Base-by-base conservation (phyloP, 2,888 invertebrate genomes). In the Leptinotarsa peninsularis region DNA sequence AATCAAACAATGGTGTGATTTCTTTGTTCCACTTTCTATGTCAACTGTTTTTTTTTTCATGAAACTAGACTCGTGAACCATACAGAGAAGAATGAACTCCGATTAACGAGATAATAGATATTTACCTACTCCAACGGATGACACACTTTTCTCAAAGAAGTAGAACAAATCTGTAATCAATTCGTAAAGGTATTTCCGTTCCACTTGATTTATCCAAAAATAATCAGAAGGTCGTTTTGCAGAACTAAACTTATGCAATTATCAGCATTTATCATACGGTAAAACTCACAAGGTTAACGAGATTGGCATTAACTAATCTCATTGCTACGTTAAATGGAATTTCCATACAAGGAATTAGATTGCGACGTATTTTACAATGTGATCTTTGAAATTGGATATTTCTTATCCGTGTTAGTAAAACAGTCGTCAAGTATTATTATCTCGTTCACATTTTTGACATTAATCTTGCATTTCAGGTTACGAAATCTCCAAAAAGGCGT, bases 21-120 rank as follows among this genome's bases (percentile, higher is more conserved):
- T 43, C 43, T 43, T 43, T 43, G 43, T 43, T 43, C 10, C 10
- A 10, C 7, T 33, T 33, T 10, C 33, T 33, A 33, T 33, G 33
- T 33, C 33, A 33, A 33, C 33, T 33, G 33, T 33, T 33, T 10
- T 33, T 33, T 33, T 33, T 33, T 33, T 33, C 5, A 33, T 33
- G 0, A 33, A 33, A 33, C 33, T 10, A 33, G 33, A 1, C 33
- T 33, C 10, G 10, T 54, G n/a, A 18, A 54, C 54, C 18, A 54
- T n/a, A 33, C 33, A 33, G 33, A 33, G 33, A 33, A 33, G 33
- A 33, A 33, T 33, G 33, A 23, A n/a, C 60, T 23, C 60, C 7
- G 60, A 60, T 14, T 21, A 60, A 60, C 5, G n/a, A 18, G 27
- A 60, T 60, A 60, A 60, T n/a, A 66, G 43, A 43, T 43, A 43